phyloP scores from a whole-genome alignment of 2,797 vertebrate species.

The Spheniscus humboldti region DNA sequence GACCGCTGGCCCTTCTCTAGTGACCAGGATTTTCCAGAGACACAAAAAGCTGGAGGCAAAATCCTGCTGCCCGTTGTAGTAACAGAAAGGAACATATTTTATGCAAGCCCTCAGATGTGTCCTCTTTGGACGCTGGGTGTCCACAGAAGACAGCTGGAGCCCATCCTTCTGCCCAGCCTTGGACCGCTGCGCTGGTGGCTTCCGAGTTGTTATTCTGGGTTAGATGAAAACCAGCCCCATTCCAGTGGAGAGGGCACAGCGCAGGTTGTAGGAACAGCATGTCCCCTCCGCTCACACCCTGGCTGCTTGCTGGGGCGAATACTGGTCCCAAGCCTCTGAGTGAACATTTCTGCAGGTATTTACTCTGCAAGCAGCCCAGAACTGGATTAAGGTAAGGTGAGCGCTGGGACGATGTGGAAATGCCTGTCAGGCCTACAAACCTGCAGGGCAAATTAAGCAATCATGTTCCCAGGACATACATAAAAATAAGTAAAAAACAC shows the following conservation, averaged over 20 bases:
- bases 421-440: background rate
- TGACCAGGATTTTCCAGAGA: background rate
- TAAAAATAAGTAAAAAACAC: slow-evolving; percentile 60
- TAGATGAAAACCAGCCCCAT: background rate
- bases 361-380: slow-evolving; percentile 3
- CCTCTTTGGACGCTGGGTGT: background rate
- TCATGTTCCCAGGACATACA: slow-evolving; percentile 50
- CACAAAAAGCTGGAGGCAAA: background rate
- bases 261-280: background rate
- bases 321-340: background rate
- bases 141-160: background rate
- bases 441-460: slow-evolving; percentile 55
- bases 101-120: background rate
- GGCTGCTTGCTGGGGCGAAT: background rate
- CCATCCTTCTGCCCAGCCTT: background rate
- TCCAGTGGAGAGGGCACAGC: background rate
- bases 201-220: background rate
- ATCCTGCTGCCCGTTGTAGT: background rate
- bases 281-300: background rate
- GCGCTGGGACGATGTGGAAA: background rate
- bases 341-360: slow-evolving; percentile 37
- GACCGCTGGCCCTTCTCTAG: background rate
- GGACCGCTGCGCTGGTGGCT: accelerated
- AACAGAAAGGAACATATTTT: background rate
- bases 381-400: slow-evolving; percentile 14